phyloP scores from a whole-genome alignment of 2,888 invertebrate species.

The Andrena praecox region DNA sequence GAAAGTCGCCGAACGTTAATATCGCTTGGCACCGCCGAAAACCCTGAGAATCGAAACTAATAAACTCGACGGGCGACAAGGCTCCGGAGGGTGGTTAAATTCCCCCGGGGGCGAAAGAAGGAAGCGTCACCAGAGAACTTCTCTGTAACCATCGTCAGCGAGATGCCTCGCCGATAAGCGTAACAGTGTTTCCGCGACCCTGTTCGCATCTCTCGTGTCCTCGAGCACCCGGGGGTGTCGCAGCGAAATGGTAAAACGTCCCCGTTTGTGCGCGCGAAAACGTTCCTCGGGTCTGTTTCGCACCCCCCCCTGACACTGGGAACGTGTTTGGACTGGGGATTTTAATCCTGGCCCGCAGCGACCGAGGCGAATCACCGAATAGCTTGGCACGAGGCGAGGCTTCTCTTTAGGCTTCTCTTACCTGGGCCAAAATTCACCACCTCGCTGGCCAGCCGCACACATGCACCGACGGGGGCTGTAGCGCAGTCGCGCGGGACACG shows the following conservation, averaged over 20 bases:
- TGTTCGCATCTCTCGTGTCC: slow-evolving; percentile 40
- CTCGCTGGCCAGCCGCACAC: slow-evolving; percentile 2
- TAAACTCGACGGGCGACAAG: background rate
- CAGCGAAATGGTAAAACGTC: slow-evolving; percentile 67
- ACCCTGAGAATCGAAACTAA: slow-evolving; percentile 3
- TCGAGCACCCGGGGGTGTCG: slow-evolving; percentile 17
- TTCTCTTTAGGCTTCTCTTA: background rate
- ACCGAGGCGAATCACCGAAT: slow-evolving; percentile 56
- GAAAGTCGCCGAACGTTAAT: background rate
- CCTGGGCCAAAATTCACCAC: slow-evolving; percentile 23
- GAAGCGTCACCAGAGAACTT: slow-evolving; percentile 29
- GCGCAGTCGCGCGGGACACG: slow-evolving; percentile 21
- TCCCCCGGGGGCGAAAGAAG: background rate
- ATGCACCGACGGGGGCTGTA: background rate
- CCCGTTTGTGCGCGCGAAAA: slow-evolving; percentile 55
- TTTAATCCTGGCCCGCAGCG: slow-evolving; percentile 19
- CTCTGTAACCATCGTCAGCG: slow-evolving; percentile 45
- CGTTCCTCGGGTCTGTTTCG: slow-evolving; percentile 5
- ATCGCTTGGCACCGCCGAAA: background rate
- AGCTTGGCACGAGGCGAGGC: slow-evolving; percentile 38
- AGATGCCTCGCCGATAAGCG: slow-evolving; percentile 55
- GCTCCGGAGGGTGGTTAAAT: background rate
- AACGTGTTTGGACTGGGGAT: slow-evolving; percentile 64
- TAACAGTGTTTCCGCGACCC: slow-evolving; percentile 70
- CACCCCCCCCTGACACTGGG: background rate